A percentile compares a stretch with the other conserved stretches of the same genome.
phyloP scores from a whole-genome alignment of 2,113 vertebrate genomes.

The Argyrosomus japonicus region DNA sequence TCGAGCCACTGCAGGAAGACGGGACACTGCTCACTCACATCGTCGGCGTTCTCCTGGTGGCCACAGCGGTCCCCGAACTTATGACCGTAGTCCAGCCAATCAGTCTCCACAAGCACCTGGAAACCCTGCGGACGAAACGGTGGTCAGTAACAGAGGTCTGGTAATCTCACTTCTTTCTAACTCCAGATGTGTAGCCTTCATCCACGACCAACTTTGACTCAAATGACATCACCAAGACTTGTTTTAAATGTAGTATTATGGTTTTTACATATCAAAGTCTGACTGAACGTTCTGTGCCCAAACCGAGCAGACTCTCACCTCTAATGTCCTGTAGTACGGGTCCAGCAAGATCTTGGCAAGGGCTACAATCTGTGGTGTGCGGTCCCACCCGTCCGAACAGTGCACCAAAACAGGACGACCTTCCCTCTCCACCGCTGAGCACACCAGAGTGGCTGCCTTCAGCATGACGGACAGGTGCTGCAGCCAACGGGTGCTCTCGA shows the following conservation, averaged over 20 bases:
- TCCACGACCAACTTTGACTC: not conserved
- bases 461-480: conserved; percentile 98
- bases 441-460: conserved; percentile 95
- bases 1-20: conserved; percentile 99
- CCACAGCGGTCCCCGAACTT: conserved; percentile 99
- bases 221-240: not conserved
- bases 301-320: conserved; percentile 80
- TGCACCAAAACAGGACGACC: conserved; percentile 96
- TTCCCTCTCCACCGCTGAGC: conserved; percentile 93
- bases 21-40: conserved; percentile 96
- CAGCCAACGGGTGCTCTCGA: conserved; percentile 98
- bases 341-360: conserved; percentile 95
- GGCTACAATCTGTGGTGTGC: conserved; percentile 96
- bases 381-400: conserved; percentile 98
- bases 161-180: too few relatives aligned
- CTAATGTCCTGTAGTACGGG: conserved; percentile 96
- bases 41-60: conserved; percentile 95
- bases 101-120: conserved; percentile 96
- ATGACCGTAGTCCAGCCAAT: conserved; percentile 98
- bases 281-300: not conserved
- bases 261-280: too few relatives aligned
- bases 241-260: too few relatives aligned
- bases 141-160: not conserved
- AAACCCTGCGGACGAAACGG: conserved; percentile 87
- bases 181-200: too few relatives aligned